Conservation (phyloP, 2,113 vertebrate genomes). For the Fulica atra region DNA sequence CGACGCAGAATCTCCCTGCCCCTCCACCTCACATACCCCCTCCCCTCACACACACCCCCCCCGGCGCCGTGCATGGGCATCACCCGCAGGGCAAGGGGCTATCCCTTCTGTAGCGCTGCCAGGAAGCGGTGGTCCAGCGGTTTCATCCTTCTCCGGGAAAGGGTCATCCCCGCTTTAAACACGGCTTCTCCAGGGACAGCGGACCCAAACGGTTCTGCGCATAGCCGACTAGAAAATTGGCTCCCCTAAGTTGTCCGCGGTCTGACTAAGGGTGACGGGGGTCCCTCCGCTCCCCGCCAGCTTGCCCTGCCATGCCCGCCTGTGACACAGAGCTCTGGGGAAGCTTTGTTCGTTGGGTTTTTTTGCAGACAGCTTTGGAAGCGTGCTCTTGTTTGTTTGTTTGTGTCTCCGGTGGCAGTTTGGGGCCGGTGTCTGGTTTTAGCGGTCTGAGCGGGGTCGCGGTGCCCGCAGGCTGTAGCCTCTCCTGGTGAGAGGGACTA, state of each 20-base stretch:
- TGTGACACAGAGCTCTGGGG: background rate
- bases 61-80: background rate
- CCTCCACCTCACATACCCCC: too few relatives aligned
- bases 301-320: background rate
- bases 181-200: background rate
- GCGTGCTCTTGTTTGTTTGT: background rate
- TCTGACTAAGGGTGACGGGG: fast-evolving
- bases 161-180: background rate
- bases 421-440: background rate
- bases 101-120: background rate
- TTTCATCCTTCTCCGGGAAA: background rate
- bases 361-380: background rate
- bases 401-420: background rate
- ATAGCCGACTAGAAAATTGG: background rate
- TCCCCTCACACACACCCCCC: background rate
- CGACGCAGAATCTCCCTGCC: background rate
- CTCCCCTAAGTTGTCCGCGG: background rate
- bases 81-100: background rate
- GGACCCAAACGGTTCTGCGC: background rate
- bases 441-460: background rate
- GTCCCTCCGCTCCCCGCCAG: too few relatives aligned
- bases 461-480: background rate
- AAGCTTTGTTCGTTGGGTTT: background rate
- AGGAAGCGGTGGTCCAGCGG: background rate
- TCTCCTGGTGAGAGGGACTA: background rate